A percentile compares a stretch with the other conserved stretches of the same genome.
Conservation (phyloP, 2,888 invertebrate genomes). For the Drosophila limbata region DNA sequence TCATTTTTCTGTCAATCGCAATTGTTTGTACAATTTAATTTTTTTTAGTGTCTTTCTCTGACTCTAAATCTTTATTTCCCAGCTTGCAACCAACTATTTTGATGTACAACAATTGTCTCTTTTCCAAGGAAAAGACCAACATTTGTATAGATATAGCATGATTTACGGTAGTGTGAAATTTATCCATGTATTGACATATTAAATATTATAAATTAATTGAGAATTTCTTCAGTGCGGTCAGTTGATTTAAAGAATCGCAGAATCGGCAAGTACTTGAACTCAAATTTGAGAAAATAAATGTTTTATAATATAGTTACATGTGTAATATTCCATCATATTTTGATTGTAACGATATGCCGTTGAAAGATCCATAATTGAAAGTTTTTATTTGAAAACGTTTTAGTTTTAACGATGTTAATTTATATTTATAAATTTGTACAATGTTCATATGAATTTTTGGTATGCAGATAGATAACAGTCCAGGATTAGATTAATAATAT, state of each 20-base stretch:
- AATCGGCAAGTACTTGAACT: not conserved
- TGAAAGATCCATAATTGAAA: slow-evolving; percentile 90
- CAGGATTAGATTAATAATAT: not conserved
- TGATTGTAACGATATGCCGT: slow-evolving; percentile 98
- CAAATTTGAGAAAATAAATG: not conserved
- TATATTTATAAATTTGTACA: not conserved
- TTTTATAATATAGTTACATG: slow-evolving; percentile 88
- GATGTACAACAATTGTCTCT: not conserved
- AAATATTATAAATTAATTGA: not conserved
- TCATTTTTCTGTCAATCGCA: slow-evolving; percentile 17
- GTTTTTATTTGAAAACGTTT: not conserved
- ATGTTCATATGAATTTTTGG: not conserved
- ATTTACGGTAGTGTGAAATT: not conserved
- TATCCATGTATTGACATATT: not conserved
- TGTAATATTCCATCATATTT: slow-evolving; percentile 99
- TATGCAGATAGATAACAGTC: not conserved
- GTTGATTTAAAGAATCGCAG: too few relatives aligned
- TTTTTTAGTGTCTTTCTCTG: slow-evolving; percentile 17
- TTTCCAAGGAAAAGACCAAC: not conserved
- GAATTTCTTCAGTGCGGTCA: not conserved
- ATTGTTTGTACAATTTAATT: slow-evolving; percentile 24
- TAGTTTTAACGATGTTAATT: not conserved
- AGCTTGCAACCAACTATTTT: slow-evolving; percentile 4
- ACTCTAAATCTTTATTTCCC: not conserved
- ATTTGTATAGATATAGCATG: not conserved